These are phyloP conservation scores for Lepilemur ruficaudatus DNA, from an alignment of 2,797 vertebrate species.

Conservation along the genomic window DNA sequence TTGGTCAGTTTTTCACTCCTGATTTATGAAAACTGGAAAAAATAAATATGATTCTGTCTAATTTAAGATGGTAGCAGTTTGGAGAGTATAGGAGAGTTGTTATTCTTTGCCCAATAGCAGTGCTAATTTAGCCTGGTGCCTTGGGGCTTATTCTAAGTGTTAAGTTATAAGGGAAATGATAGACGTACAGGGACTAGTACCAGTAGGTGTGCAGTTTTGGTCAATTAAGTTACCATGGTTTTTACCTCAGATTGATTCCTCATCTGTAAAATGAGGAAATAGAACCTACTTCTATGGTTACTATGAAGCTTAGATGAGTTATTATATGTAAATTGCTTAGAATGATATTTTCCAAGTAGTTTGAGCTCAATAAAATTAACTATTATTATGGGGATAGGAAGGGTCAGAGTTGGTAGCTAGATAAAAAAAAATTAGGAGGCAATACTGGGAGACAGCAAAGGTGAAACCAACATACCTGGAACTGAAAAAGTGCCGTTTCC, in stretches of 20 bases:
- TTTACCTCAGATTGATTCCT: slow-evolving; percentile 4
- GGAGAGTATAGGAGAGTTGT: background rate
- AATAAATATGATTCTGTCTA: background rate
- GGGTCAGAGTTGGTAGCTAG: background rate
- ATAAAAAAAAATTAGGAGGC: background rate
- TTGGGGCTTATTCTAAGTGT: background rate
- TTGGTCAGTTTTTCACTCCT: slow-evolving; percentile 10
- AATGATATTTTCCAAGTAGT: background rate
- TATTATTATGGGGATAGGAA: background rate
- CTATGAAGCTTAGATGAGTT: background rate
- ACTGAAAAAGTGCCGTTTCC: background rate
- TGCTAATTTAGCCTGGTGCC: background rate
- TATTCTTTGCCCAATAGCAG: background rate
- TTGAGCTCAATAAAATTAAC: background rate
- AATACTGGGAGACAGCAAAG: background rate
- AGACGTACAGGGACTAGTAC: background rate
- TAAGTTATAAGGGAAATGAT: background rate
- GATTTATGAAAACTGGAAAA: slow-evolving; percentile 14
- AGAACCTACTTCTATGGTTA: background rate
- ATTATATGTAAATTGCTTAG: background rate
- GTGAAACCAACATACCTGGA: background rate
- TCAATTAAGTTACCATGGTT: background rate
- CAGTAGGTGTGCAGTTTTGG: background rate
- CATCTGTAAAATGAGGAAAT: background rate
- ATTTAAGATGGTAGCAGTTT: background rate